phyloP scores from a whole-genome alignment of 1,140 invertebrate genomes.

The Drosophila carrolli region DNA sequence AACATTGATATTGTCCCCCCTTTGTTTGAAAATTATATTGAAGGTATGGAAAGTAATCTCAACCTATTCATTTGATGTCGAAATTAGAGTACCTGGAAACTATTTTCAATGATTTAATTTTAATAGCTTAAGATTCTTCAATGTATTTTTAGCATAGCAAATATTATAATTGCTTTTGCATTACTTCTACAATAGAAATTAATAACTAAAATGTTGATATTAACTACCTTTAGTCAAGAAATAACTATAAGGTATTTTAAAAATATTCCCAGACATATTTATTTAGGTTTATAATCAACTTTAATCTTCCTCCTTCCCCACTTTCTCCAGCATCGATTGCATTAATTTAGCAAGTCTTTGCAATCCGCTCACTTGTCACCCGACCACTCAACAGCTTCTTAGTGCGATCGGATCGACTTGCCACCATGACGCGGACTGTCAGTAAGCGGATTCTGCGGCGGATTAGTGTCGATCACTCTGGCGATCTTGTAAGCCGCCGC shows the following conservation, averaged over 20 bases:
- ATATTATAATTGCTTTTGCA: too few species aligned
- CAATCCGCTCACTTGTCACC: slow-evolving; percentile 65
- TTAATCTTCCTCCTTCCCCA: neutral
- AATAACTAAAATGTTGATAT: too few species aligned
- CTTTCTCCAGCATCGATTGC: slow-evolving; percentile 6
- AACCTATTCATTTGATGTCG: neutral
- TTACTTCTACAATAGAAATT: too few species aligned
- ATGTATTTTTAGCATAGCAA: too few species aligned
- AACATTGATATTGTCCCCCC: neutral
- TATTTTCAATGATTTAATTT: too few species aligned
- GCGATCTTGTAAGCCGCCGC: slow-evolving; percentile 65
- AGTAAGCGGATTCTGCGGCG: slow-evolving; percentile 69
- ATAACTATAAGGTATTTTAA: too few species aligned
- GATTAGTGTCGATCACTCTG: slow-evolving; percentile 73
- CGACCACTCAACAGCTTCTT: slow-evolving; percentile 52
- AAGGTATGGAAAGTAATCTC: neutral
- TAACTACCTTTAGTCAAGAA: too few species aligned
- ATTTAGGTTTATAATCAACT: too few species aligned
- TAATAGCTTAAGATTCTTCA: too few species aligned
- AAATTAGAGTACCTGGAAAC: too few species aligned
- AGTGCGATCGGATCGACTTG: slow-evolving; percentile 21
- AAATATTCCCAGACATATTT: too few species aligned
- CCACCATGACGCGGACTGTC: slow-evolving; percentile 40
- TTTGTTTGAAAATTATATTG: slow-evolving; percentile 7
- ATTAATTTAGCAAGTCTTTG: slow-evolving; percentile 4